Conservation (phyloP, 1,140 invertebrate species). For the Micrasema minimum region DNA sequence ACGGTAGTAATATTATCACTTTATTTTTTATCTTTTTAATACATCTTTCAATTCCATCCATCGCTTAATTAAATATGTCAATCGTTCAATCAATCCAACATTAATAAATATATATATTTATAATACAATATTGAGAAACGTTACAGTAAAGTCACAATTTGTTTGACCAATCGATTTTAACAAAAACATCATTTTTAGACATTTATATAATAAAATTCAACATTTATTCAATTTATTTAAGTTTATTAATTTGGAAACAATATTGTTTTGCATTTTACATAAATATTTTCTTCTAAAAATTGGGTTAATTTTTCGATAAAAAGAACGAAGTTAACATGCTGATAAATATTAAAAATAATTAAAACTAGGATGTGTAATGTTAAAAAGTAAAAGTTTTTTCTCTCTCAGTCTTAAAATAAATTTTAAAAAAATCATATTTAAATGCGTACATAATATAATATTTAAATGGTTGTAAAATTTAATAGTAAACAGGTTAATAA, state of each 20-base stretch:
- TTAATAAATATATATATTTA: conserved; percentile 27
- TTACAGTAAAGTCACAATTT: conserved; percentile 19
- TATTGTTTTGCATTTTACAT: not conserved
- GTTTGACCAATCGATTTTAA: not conserved
- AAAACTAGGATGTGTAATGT: too few relatives aligned
- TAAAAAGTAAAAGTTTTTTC: too few relatives aligned
- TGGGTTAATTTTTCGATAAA: not conserved
- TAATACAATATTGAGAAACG: conserved; percentile 26
- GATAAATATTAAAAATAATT: too few relatives aligned
- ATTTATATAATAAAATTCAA: conserved; percentile 2
- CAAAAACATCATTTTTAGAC: not conserved
- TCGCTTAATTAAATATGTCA: conserved; percentile 17
- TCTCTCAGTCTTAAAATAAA: too few relatives aligned
- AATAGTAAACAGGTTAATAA: too few relatives aligned
- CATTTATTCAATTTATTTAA: conserved; percentile 27
- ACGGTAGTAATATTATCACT: conserved; percentile 20
- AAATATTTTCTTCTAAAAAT: not conserved
- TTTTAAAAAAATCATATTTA: too few relatives aligned
- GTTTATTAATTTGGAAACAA: not conserved
- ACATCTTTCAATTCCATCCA: conserved; percentile 6
- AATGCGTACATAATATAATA: too few relatives aligned
- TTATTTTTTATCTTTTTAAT: conserved; percentile 22
- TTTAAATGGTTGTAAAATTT: too few relatives aligned
- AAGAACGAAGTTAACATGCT: too few relatives aligned
- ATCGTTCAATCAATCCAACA: too few relatives aligned